phyloP scores from a whole-genome alignment of 2,113 vertebrate species.

The Myiagra hebetior region DNA sequence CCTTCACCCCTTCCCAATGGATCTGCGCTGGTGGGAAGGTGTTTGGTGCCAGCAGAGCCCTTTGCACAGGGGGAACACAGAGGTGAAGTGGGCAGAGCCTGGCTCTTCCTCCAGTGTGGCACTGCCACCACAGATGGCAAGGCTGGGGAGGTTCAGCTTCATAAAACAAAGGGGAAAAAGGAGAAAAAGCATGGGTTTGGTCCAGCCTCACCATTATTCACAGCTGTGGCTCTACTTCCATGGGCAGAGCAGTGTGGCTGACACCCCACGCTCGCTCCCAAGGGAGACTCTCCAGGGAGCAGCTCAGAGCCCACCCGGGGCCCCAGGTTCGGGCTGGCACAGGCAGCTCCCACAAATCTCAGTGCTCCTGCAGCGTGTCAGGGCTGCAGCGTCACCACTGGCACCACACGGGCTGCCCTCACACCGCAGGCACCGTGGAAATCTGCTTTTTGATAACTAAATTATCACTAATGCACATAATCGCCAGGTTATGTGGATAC shows the following conservation, averaged over 20 bases:
- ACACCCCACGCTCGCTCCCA: rapidly evolving
- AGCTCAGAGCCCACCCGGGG: background rate
- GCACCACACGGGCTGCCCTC: background rate
- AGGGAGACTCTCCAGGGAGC: background rate
- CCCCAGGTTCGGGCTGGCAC: rapidly evolving
- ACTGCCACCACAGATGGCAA: background rate
- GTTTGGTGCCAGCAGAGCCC: background rate
- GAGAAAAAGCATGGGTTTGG: background rate
- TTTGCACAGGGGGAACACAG: background rate
- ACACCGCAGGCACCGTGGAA: background rate
- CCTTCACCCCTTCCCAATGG: background rate
- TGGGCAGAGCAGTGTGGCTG: rapidly evolving
- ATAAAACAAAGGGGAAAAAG: rapidly evolving
- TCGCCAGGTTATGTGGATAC: background rate
- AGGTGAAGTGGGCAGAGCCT: background rate
- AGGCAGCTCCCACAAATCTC: background rate
- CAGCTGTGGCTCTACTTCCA: rapidly evolving
- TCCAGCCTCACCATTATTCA: background rate
- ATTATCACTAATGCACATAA: slow-evolving; percentile 46
- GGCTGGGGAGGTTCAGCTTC: background rate
- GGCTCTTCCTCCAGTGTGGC: background rate
- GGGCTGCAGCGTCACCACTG: background rate
- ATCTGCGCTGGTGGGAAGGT: background rate
- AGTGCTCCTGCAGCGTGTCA: rapidly evolving
- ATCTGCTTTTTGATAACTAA: slow-evolving; percentile 42